phyloP scores from a whole-genome alignment of 2,797 vertebrate species.

The Sciurus carolinensis region DNA sequence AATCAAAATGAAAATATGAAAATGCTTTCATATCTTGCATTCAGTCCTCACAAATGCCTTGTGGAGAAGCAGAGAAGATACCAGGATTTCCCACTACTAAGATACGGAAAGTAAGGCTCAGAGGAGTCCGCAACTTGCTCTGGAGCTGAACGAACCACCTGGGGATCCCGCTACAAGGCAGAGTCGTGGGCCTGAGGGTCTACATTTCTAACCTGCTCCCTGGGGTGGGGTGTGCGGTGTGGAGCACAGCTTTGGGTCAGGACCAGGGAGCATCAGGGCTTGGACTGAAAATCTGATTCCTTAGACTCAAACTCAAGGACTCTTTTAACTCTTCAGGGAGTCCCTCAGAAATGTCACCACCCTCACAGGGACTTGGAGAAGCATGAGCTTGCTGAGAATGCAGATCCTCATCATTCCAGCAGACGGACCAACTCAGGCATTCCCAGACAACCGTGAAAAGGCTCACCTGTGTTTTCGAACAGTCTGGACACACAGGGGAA shows the following conservation, averaged over 20 bases:
- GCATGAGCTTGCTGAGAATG: background rate
- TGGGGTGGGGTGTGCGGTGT: background rate
- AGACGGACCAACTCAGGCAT: background rate
- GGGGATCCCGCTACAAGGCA: background rate
- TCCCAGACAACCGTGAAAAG: background rate
- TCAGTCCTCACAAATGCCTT: background rate
- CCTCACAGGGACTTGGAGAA: background rate
- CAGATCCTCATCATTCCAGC: background rate
- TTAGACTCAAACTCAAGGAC: background rate
- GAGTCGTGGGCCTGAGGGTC: background rate
- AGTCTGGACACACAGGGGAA: background rate
- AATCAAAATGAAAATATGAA: slow-evolving; percentile 12
- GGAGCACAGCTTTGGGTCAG: background rate
- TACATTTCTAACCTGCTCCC: background rate
- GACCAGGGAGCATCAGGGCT: background rate
- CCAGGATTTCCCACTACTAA: background rate
- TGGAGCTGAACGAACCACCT: background rate
- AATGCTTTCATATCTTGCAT: background rate
- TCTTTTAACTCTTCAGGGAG: background rate
- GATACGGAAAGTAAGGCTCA: background rate
- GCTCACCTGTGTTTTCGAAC: background rate
- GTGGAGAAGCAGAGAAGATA: background rate
- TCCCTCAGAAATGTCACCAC: background rate
- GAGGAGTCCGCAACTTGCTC: background rate
- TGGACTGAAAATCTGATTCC: background rate